A percentile compares a stretch with the other conserved stretches of the same genome.
Evolutionary conservation across 1,140 invertebrate species (phyloP).

Genomic region (Drosophila ercepeae): DNA sequence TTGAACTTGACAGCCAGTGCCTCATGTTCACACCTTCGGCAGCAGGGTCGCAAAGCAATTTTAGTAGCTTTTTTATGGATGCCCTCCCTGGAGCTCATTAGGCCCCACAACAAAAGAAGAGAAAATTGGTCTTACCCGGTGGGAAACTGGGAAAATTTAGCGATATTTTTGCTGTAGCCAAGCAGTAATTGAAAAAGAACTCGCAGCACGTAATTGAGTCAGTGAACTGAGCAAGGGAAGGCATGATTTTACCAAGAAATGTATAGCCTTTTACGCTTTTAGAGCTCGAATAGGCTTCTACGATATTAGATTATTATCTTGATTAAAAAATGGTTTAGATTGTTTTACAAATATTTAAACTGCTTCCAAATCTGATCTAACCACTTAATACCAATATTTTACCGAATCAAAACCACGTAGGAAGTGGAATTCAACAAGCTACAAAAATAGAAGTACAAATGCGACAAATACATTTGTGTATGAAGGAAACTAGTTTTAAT

Average conservation of each 20-base stretch:
- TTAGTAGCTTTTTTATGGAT: slow-evolving; percentile 35
- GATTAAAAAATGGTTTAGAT: not conserved
- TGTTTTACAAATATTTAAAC: slow-evolving; percentile 27
- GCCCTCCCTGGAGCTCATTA: slow-evolving; percentile 38
- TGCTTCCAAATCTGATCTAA: slow-evolving; percentile 31
- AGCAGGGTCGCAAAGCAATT: slow-evolving; percentile 38
- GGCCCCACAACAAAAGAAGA: slow-evolving; percentile 29
- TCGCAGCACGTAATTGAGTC: slow-evolving; percentile 15
- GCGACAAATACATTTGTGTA: slow-evolving; percentile 37
- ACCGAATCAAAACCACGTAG: slow-evolving; percentile 13
- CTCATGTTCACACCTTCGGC: slow-evolving; percentile 57
- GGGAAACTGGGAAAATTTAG: slow-evolving; percentile 22
- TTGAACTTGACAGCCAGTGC: slow-evolving; percentile 72
- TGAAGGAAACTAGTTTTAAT: slow-evolving; percentile 67
- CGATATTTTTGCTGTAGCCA: not conserved
- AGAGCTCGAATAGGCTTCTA: not conserved
- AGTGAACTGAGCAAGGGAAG: slow-evolving; percentile 6
- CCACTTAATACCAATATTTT: slow-evolving; percentile 56
- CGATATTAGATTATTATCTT: not conserved
- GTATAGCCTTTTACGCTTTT: not conserved
- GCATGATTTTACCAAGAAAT: not conserved
- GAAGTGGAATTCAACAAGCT: slow-evolving; percentile 42
- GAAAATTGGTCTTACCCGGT: slow-evolving; percentile 18
- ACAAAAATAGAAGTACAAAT: slow-evolving; percentile 50
- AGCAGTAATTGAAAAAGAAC: slow-evolving; percentile 9